Evolutionary conservation across 2,888 invertebrate species (phyloP).

Genomic region (Scaeva pyrastri): DNA sequence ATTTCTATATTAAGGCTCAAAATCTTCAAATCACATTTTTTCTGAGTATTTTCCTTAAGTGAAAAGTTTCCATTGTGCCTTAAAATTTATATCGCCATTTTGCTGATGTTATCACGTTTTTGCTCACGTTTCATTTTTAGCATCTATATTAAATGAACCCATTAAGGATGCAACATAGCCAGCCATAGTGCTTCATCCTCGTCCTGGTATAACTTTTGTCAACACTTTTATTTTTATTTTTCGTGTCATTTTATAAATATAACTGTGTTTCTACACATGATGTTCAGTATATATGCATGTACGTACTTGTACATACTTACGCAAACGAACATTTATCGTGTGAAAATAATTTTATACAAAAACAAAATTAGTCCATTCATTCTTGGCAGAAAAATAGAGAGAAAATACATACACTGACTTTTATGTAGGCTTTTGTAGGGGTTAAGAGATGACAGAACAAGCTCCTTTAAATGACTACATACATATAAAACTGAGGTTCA

Average conservation of each 20-base stretch:
- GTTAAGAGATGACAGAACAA: neutral
- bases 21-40: too few relatives aligned
- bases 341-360: constrained; percentile 57
- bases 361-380: constrained; percentile 38
- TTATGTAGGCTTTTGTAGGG: constrained; percentile 40
- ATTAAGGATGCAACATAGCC: neutral
- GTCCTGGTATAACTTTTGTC: neutral
- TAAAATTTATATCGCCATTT: too few relatives aligned
- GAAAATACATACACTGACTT: neutral
- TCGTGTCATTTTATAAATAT: neutral
- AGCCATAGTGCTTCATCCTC: neutral
- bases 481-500: neutral
- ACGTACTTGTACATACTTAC: too few relatives aligned
- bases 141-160: constrained; percentile 5
- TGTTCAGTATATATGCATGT: too few relatives aligned
- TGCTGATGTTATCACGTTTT: neutral
- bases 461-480: neutral
- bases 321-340: constrained; percentile 6
- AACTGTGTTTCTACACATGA: neutral
- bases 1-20: too few relatives aligned
- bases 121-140: neutral
- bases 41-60: neutral
- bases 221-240: constrained; percentile 4
- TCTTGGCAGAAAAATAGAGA: constrained; percentile 8
- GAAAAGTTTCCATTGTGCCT: neutral